Evolutionary conservation across 2,113 vertebrate genomes (phyloP).

Genomic region (Hemiprocne comata): DNA sequence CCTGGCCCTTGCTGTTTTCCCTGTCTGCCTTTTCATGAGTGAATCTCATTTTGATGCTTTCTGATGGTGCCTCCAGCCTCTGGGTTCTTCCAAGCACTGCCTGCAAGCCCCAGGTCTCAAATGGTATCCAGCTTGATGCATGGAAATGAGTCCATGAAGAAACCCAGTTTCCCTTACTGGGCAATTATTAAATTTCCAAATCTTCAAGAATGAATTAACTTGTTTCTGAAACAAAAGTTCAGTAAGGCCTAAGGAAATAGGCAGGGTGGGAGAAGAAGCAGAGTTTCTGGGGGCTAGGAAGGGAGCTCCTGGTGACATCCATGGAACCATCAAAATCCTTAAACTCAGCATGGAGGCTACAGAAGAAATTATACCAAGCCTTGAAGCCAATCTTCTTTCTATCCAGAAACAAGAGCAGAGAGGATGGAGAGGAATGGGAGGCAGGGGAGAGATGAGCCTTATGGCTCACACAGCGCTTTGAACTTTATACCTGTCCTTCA

Average conservation of each 20-base stretch:
- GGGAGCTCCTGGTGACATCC: neutral
- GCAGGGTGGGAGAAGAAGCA: neutral
- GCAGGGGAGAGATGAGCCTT: neutral
- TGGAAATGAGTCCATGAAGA: neutral
- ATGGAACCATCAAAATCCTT: neutral
- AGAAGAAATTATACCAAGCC: neutral
- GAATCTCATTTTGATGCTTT: neutral
- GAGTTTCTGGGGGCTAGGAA: neutral
- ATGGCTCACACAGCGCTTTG: neutral
- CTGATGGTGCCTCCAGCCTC: neutral
- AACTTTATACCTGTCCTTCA: neutral
- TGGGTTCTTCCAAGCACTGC: neutral
- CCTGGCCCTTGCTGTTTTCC: neutral
- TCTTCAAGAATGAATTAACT: neutral
- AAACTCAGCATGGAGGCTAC: neutral
- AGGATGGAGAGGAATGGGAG: neutral
- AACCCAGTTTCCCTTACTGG: neutral
- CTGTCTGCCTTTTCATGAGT: neutral
- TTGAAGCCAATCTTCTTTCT: neutral
- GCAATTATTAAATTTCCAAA: rapidly evolving
- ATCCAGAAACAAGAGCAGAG: neutral
- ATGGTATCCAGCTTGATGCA: neutral
- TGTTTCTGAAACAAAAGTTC: neutral
- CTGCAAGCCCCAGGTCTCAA: neutral
- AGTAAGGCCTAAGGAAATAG: neutral